Evolutionary conservation across 2,113 vertebrate species (phyloP).

Genomic region (Mirza zaza): DNA sequence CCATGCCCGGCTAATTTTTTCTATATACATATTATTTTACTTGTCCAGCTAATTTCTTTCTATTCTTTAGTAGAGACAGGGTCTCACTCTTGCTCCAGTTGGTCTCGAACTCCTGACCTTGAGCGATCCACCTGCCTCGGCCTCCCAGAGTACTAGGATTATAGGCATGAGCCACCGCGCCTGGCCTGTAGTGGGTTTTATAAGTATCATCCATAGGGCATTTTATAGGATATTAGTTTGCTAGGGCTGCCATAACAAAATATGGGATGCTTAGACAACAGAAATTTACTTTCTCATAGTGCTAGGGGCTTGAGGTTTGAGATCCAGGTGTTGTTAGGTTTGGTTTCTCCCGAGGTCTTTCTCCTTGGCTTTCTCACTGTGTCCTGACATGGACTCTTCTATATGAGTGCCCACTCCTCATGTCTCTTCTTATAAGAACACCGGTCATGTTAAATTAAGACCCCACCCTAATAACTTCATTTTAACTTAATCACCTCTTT

Average conservation of each 20-base stretch:
- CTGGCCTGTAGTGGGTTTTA: background rate
- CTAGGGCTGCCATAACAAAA: background rate
- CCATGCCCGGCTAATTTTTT: too few relatives aligned
- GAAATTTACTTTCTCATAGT: background rate
- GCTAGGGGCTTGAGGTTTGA: background rate
- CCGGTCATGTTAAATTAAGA: too few relatives aligned
- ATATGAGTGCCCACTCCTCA: background rate
- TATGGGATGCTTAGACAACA: background rate
- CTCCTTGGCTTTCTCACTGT: background rate
- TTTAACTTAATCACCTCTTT: background rate
- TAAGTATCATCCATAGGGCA: background rate
- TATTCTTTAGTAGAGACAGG: too few relatives aligned
- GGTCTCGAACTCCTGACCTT: too few relatives aligned
- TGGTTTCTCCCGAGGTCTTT: background rate
- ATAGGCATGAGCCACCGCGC: too few relatives aligned
- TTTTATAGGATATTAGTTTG: background rate
- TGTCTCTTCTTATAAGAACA: background rate
- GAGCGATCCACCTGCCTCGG: too few relatives aligned
- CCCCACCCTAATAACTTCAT: background rate
- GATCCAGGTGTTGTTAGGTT: background rate
- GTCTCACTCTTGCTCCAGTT: too few relatives aligned
- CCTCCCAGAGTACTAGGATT: too few relatives aligned
- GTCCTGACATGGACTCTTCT: background rate
- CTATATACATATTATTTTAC: too few relatives aligned
- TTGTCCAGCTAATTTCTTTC: too few relatives aligned